These are phyloP conservation scores for Tachysurus fulvidraco DNA, from an alignment of 2,113 vertebrate species.

Conservation along the genomic window DNA sequence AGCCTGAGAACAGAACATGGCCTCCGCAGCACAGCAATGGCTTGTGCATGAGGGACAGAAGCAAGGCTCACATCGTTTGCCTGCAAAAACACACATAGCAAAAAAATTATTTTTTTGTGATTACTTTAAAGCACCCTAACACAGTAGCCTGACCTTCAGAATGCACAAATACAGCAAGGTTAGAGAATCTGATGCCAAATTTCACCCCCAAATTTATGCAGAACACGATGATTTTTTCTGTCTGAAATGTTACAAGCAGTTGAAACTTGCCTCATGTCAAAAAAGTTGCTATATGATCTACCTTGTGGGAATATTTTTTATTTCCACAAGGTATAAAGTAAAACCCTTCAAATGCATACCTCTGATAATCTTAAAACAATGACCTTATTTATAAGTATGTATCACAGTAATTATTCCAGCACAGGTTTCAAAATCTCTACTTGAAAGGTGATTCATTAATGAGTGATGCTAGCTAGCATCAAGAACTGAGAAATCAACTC, in stretches of 20 bases:
- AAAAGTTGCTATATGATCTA: constrained; percentile 9
- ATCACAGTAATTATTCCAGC: background rate
- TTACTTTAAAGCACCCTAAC: background rate
- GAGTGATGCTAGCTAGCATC: constrained; percentile 45
- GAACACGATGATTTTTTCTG: background rate
- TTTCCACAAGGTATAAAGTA: background rate
- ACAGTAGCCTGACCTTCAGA: background rate
- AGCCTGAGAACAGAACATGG: constrained; percentile 76
- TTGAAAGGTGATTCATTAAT: constrained; percentile 46
- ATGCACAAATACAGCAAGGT: background rate
- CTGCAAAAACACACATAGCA: constrained; percentile 62
- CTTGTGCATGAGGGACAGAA: constrained; percentile 80
- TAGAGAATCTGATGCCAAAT: background rate
- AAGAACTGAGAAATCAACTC: constrained; percentile 45
- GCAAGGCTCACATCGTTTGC: constrained; percentile 86
- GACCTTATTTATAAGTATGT: background rate
- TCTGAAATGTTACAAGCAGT: background rate
- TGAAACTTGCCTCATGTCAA: background rate
- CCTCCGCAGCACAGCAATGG: constrained; percentile 78
- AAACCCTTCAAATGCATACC: background rate
- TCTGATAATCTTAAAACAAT: constrained; percentile 25
- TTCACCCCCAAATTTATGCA: background rate
- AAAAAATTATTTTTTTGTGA: no score
- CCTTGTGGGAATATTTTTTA: background rate
- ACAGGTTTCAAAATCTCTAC: constrained; percentile 22